Evolutionary conservation across 2,888 invertebrate genomes (phyloP).

Genomic region (Heliconius hortense): DNA sequence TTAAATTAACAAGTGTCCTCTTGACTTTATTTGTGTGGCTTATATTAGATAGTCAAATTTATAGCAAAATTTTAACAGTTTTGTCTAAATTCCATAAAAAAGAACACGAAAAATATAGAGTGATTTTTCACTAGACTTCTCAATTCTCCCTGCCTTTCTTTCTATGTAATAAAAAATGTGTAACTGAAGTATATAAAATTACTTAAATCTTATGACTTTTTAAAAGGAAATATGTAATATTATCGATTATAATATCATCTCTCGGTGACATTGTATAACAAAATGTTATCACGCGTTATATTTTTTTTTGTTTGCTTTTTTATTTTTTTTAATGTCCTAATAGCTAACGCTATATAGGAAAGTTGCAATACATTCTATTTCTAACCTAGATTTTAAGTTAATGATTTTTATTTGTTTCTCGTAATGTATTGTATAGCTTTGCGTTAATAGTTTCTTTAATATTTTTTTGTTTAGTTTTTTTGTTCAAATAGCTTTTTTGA

Average conservation of each 20-base stretch:
- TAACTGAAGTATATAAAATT: not conserved
- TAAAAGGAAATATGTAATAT: not conserved
- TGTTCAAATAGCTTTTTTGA: not conserved
- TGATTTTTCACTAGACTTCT: not conserved
- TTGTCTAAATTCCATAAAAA: not conserved
- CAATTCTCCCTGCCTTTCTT: not conserved
- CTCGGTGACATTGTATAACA: conserved; percentile 29
- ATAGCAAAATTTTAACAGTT: not conserved
- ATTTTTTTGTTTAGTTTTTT: not conserved
- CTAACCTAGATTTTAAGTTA: conserved; percentile 65
- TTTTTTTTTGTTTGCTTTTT: conserved; percentile 30
- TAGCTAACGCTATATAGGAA: conserved; percentile 52
- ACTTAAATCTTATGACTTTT: not conserved
- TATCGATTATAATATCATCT: conserved; percentile 28
- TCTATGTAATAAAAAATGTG: not conserved
- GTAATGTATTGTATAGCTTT: conserved; percentile 1
- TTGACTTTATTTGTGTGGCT: conserved; percentile 33
- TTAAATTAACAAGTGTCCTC: conserved; percentile 27
- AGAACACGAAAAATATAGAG: not conserved
- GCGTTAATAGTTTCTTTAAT: not conserved
- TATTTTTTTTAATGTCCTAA: conserved; percentile 20
- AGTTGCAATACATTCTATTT: conserved; percentile 65
- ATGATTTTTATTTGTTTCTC: conserved; percentile 9
- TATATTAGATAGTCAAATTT: conserved; percentile 11
- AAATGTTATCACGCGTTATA: conserved; percentile 28